phyloP scores from a whole-genome alignment of 2,797 vertebrate genomes.

The Enteromius paludinosus region DNA sequence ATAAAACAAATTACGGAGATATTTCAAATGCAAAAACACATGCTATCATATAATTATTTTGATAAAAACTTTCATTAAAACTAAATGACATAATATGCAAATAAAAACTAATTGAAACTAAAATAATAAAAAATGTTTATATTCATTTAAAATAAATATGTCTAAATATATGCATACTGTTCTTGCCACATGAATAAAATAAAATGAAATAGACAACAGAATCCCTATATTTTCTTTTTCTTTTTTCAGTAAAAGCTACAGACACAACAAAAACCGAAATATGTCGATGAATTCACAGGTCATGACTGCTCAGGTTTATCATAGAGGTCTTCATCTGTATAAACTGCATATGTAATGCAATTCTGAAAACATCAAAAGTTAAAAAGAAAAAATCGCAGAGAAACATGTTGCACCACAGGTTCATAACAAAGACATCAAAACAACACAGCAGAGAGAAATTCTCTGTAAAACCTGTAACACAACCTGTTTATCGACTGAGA shows the following conservation, averaged over 20 bases:
- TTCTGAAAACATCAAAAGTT: background rate
- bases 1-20: background rate
- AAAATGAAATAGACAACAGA: background rate
- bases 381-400: background rate
- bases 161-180: background rate
- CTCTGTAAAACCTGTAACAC: background rate
- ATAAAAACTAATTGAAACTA: background rate
- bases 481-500: conserved; percentile 40
- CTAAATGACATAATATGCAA: background rate
- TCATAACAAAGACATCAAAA: conserved; percentile 28
- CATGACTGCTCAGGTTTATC: background rate
- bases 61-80: background rate
- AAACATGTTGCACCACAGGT: conserved; percentile 25
- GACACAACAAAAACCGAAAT: background rate
- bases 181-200: background rate
- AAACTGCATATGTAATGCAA: background rate
- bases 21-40: background rate
- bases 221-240: background rate
- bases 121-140: too few relatives aligned
- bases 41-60: background rate
- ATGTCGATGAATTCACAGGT: background rate
- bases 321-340: background rate
- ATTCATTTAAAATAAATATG: background rate
- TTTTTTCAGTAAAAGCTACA: background rate
- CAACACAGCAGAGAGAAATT: conserved; percentile 9